Conservation (phyloP, 2,113 vertebrate species). For the Emydocephalus ijimae region DNA sequence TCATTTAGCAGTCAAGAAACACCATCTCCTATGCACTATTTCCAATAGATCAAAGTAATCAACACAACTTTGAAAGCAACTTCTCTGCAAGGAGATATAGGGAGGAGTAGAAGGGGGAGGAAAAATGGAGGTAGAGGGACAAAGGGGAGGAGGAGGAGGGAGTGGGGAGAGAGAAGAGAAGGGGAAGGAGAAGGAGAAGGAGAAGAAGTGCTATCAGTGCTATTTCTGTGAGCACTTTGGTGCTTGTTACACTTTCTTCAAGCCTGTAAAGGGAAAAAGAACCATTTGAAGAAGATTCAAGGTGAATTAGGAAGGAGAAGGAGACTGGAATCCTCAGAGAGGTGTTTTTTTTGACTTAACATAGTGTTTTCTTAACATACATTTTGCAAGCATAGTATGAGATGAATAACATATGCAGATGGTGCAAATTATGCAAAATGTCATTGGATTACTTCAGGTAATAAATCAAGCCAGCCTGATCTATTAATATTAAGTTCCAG, state of each 20-base stretch:
- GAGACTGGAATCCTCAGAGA: no score
- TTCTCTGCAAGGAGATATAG: conserved; percentile 9
- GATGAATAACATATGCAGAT: conserved; percentile 9
- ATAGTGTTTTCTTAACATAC: background rate
- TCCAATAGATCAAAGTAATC: conserved; percentile 35
- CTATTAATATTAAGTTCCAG: background rate
- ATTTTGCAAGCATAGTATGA: background rate
- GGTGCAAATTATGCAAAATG: conserved; percentile 19
- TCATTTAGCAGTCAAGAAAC: conserved; percentile 4
- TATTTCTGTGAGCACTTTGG: background rate
- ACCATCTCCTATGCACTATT: background rate
- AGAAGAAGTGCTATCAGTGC: no score
- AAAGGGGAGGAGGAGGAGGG: background rate
- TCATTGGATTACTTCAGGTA: conserved; percentile 17
- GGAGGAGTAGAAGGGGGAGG: background rate
- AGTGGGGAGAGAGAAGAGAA: background rate
- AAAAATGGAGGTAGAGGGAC: background rate
- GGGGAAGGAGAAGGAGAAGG: no score
- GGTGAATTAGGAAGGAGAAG: background rate
- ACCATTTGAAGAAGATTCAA: background rate
- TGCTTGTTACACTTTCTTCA: background rate
- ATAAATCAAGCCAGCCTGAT: background rate
- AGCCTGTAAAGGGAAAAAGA: background rate
- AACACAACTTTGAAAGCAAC: conserved; percentile 4
- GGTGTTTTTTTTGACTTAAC: background rate